Evolutionary conservation across 2,113 vertebrate genomes (phyloP).

Genomic region (Notothenia rossii): DNA sequence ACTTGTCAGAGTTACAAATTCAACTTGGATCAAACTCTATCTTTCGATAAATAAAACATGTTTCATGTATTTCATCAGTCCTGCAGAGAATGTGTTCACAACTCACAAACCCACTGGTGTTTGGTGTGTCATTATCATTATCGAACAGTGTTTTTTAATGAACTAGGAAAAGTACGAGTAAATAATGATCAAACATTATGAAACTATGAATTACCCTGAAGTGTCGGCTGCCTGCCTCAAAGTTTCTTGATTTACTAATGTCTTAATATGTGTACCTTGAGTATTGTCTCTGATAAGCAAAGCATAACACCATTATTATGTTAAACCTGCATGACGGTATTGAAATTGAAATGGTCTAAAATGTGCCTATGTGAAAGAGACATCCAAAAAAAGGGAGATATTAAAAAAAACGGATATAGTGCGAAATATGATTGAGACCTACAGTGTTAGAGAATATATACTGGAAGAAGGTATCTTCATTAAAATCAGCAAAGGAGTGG

Average conservation of each 20-base stretch:
- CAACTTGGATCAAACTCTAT: conserved; percentile 10
- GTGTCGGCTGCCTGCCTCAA: neutral
- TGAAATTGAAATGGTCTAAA: no score
- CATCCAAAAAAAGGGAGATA: no score
- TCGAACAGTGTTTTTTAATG: neutral
- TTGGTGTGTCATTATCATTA: no score
- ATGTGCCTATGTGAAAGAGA: no score
- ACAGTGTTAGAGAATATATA: neutral
- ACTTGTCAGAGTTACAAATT: neutral
- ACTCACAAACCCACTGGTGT: neutral
- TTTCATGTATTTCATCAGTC: conserved; percentile 4
- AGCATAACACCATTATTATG: neutral
- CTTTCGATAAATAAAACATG: neutral
- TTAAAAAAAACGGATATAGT: no score
- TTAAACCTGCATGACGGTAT: no score
- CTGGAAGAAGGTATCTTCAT: no score
- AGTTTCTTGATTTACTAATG: neutral
- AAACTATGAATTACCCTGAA: neutral
- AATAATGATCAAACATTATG: conserved; percentile 3
- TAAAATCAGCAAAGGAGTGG: no score
- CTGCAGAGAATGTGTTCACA: conserved; percentile 11
- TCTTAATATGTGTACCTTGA: neutral
- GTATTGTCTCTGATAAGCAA: neutral
- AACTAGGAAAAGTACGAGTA: conserved; percentile 8
- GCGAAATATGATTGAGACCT: neutral